These are phyloP conservation scores for Clarias batrachus DNA, from an alignment of 2,113 vertebrate species.

Conservation along the genomic window DNA sequence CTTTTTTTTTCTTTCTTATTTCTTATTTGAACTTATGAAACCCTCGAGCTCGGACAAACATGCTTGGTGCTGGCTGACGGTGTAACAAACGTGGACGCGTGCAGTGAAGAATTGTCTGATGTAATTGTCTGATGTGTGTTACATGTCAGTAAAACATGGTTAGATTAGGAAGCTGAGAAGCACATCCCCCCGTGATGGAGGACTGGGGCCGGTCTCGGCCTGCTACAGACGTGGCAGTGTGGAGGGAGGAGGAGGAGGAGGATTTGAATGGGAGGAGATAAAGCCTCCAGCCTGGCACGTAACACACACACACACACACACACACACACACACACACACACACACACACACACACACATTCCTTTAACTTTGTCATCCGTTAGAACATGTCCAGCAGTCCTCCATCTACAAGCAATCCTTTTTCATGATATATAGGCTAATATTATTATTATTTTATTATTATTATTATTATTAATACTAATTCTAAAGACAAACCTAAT, in stretches of 20 bases:
- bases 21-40: background rate
- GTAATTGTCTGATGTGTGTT: background rate
- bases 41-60: background rate
- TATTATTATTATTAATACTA: background rate
- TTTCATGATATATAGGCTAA: background rate
- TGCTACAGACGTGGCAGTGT: slow-evolving; percentile 37
- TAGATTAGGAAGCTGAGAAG: slow-evolving; percentile 7
- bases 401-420: background rate
- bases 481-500: background rate
- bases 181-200: background rate
- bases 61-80: background rate
- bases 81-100: background rate
- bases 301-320: slow-evolving; percentile 27
- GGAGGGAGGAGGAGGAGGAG: slow-evolving; percentile 16
- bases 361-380: slow-evolving; percentile 16
- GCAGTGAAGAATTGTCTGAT: background rate
- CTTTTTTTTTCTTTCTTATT: background rate
- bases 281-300: background rate
- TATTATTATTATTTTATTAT: background rate
- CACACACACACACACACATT: slow-evolving; percentile 18
- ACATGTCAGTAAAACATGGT: background rate
- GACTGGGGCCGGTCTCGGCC: background rate
- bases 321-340: background rate
- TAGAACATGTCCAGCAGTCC: background rate
- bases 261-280: background rate